A percentile compares a stretch with the other conserved stretches of the same genome.
These are phyloP conservation scores for Sminthurinus aureus DNA, from an alignment of 2,888 invertebrate species.

Conservation along the genomic window DNA sequence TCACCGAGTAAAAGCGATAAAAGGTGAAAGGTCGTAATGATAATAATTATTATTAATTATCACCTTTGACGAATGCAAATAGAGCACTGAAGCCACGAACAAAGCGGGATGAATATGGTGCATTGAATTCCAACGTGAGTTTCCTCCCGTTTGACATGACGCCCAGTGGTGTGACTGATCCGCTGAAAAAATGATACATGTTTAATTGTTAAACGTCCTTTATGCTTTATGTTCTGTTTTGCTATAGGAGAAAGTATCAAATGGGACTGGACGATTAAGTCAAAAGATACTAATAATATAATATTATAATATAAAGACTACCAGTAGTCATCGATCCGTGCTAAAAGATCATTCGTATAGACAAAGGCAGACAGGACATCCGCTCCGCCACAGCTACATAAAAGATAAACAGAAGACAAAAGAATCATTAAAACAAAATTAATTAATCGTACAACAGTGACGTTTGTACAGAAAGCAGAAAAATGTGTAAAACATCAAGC, in stretches of 20 bases:
- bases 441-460: too few relatives aligned
- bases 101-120: conserved; percentile 77
- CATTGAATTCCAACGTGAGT: conserved; percentile 85
- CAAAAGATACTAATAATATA: too few relatives aligned
- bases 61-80: conserved; percentile 86
- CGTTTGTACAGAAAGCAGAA: neutral
- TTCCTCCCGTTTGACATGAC: conserved; percentile 92
- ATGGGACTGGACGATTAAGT: too few relatives aligned
- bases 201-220: too few relatives aligned
- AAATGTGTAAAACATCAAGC: neutral
- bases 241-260: too few relatives aligned
- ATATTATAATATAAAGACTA: too few relatives aligned
- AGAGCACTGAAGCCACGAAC: conserved; percentile 87
- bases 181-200: too few relatives aligned
- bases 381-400: conserved; percentile 64
- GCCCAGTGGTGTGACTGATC: conserved; percentile 80
- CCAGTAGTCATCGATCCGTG: conserved; percentile 89
- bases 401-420: neutral
- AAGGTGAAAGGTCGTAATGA: too few relatives aligned
- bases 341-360: conserved; percentile 77
- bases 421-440: neutral
- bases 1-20: too few relatives aligned
- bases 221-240: too few relatives aligned
- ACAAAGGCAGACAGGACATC: conserved; percentile 84
- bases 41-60: too few relatives aligned